These are phyloP conservation scores for Coecobrya sp. DNA, from an alignment of 2,888 invertebrate species.

Conservation along the genomic window DNA sequence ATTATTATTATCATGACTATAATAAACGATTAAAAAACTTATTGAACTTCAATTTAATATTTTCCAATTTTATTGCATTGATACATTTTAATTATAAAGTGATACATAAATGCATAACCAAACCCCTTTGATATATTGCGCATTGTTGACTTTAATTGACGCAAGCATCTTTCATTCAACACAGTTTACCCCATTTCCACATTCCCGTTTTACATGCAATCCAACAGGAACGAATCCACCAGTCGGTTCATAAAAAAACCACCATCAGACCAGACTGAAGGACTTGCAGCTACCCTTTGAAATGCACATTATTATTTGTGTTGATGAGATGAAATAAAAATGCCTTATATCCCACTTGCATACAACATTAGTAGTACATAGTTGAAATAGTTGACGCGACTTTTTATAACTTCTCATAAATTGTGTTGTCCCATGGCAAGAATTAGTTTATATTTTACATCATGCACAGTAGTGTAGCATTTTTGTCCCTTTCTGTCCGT, in stretches of 20 bases:
- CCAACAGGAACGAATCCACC: no score
- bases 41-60: neutral
- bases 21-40: conserved; percentile 52
- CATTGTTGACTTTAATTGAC: no score
- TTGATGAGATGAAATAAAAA: no score
- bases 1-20: conserved; percentile 53
- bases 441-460: neutral
- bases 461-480: neutral
- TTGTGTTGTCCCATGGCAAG: neutral
- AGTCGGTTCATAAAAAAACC: neutral
- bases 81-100: neutral
- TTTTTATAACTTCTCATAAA: neutral
- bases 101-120: no score
- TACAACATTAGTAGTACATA: neutral
- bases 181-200: no score
- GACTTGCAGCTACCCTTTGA: neutral
- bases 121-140: no score
- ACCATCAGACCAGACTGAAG: no score
- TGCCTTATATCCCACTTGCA: no score
- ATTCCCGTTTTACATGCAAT: no score
- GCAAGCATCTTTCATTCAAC: neutral
- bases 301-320: no score
- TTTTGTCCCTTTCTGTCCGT: neutral
- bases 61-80: neutral
- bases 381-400: neutral